A percentile compares a stretch with the other conserved stretches of the same genome.
Evolutionary conservation across 2,888 invertebrate genomes (phyloP).

Genomic region (Euplexia lucipara): DNA sequence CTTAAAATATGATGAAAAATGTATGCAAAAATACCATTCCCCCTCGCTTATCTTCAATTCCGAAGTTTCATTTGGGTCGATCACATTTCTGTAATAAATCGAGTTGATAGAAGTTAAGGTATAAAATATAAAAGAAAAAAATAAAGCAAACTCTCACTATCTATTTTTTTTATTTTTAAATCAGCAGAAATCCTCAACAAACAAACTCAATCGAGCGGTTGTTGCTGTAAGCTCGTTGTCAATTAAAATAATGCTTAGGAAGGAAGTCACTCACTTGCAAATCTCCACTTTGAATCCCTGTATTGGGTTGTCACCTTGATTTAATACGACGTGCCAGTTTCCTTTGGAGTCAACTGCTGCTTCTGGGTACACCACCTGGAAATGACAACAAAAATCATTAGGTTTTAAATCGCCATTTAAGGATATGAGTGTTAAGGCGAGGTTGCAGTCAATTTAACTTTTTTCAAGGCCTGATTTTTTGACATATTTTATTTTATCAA

Average conservation of each 20-base stretch:
- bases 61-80: conserved; percentile 29
- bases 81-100: conserved; percentile 36
- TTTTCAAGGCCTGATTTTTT: too few relatives aligned
- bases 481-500: too few relatives aligned
- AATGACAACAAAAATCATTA: background rate
- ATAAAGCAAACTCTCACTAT: background rate
- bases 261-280: conserved; percentile 92
- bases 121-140: conserved; percentile 5
- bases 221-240: background rate
- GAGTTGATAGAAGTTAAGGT: conserved; percentile 34
- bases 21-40: conserved; percentile 37
- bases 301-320: conserved; percentile 91
- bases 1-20: conserved; percentile 34
- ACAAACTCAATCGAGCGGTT: background rate
- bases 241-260: background rate
- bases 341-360: conserved; percentile 91
- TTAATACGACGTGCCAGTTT: conserved; percentile 93
- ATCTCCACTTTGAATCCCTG: conserved; percentile 94
- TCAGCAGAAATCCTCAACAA: background rate
- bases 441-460: too few relatives aligned
- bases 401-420: background rate
- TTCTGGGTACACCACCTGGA: conserved; percentile 91
- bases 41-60: conserved; percentile 29
- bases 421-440: too few relatives aligned
- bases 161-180: background rate